Percentiles rank a stretch among this genome's conserved stretches.
Evolutionary conservation across 2,888 invertebrate species (phyloP).

Genomic region (Maniola hyperantus): DNA sequence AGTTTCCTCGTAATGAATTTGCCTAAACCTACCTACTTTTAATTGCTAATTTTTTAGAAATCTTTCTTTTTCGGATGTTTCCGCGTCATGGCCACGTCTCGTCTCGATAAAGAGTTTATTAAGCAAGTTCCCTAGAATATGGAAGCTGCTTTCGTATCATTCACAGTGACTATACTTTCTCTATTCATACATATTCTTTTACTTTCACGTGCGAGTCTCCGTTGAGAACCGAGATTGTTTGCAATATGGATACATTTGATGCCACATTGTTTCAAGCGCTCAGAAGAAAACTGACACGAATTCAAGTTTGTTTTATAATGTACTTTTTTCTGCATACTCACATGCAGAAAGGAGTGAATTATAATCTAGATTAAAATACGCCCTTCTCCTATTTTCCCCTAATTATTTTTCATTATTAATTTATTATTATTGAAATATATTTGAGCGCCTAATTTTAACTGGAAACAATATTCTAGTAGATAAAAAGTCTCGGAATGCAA

Average conservation of each 20-base stretch:
- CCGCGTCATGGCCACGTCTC: constrained; percentile 26
- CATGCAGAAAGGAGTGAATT: background rate
- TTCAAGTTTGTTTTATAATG: constrained; percentile 1
- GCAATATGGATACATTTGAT: constrained; percentile 56
- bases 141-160: constrained; percentile 37
- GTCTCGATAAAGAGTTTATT: constrained; percentile 19
- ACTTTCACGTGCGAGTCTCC: constrained; percentile 60
- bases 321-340: background rate
- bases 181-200: constrained; percentile 69
- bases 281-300: constrained; percentile 41
- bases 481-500: too few species aligned
- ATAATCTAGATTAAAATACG: background rate
- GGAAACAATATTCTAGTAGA: too few species aligned
- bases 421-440: too few species aligned
- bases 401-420: too few species aligned
- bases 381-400: background rate
- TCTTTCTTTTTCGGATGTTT: constrained; percentile 23
- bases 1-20: constrained; percentile 17
- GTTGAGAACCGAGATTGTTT: constrained; percentile 64
- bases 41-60: constrained; percentile 34
- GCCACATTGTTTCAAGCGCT: constrained; percentile 59
- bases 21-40: constrained; percentile 16
- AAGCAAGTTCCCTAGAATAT: constrained; percentile 40
- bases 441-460: too few species aligned
- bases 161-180: constrained; percentile 70